Base-by-base conservation (phyloP, 1,140 invertebrate genomes). In the Drosophila lowei region DNA sequence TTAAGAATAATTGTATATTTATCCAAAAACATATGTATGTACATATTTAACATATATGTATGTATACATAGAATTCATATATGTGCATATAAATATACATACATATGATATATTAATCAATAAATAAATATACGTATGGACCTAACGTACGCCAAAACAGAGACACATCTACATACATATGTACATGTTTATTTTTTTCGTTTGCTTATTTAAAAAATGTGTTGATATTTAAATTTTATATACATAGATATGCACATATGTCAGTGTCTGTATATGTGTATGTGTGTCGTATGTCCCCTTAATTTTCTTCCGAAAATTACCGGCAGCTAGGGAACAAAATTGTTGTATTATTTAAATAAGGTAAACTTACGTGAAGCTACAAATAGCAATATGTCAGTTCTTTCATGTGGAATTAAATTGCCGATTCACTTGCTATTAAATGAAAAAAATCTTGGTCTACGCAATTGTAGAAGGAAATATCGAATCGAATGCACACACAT, bases 101-200 rank as follows among this genome's bases (percentile, higher is more conserved):
- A 47, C 44, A 13, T 43, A 46, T 9, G 0, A 44, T 16, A 23
- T 18, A 56, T 18, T 57, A 2, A 28, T 28, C 28, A 28, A 28
- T 28, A 28, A 28, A 28, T 11, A 9, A 11, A 11, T 34, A 11
- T 11, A 34, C 9, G 3, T 34, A 38, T 13, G 34, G 3, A 13
- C 34, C 8, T 38, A 34, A 34, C 3, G 6, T 13, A 50, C 34
- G 2, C 11, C n/a, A 79, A 84, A 43, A 74, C 77, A 5, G 72
- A 73, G 9, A 65, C 67, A 3, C 65, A 72, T 4, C 47, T 77
- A 49, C 56, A 67, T 21, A 48, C 62, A 7, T 11, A 13, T 4
- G 4, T 34, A 7, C 0, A 34, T 4, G 3, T 11, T 11, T 34
- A 3, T 38, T 38, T 38, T 38, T 38, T 30, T 38, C 11, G 34